A percentile compares a stretch with the other conserved stretches of the same genome.
Conservation (phyloP, 1,140 invertebrate genomes). For the Diorhabda sublineata region DNA sequence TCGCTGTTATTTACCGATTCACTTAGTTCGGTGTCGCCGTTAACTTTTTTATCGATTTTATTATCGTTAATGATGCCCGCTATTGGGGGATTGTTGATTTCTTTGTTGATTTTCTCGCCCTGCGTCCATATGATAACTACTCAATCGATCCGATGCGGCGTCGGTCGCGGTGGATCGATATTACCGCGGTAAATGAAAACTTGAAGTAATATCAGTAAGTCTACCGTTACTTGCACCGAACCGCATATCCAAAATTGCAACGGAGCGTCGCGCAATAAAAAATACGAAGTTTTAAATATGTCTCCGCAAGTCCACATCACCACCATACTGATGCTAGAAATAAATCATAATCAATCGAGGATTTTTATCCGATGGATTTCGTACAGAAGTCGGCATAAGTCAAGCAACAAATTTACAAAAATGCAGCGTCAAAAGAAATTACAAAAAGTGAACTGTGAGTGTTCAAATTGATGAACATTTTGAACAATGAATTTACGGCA, state of each 20-base stretch:
- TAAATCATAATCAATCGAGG: constrained; percentile 28
- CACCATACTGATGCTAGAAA: constrained; percentile 84
- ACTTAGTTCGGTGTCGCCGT: constrained; percentile 1
- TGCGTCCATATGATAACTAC: constrained; percentile 47
- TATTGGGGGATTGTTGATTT: constrained; percentile 21
- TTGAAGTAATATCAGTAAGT: constrained; percentile 53
- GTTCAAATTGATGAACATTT: too few species aligned
- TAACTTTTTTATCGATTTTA: constrained; percentile 10
- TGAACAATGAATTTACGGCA: too few species aligned
- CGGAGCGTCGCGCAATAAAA: constrained; percentile 83
- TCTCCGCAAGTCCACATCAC: constrained; percentile 94
- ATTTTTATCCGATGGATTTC: too few species aligned
- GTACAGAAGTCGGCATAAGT: too few species aligned
- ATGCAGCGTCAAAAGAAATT: too few species aligned
- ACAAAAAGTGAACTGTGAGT: too few species aligned
- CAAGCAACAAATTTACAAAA: too few species aligned
- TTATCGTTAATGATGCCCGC: constrained; percentile 19
- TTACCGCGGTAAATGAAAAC: constrained; percentile 63
- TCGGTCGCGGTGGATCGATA: constrained; percentile 51
- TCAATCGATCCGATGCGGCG: constrained; percentile 61
- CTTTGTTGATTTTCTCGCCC: constrained; percentile 33
- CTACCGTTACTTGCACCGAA: constrained; percentile 74
- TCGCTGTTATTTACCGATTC: constrained; percentile 10
- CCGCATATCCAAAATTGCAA: constrained; percentile 96
- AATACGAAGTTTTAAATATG: constrained; percentile 96